These are phyloP conservation scores for Hydraecia micacea DNA, from an alignment of 2,888 invertebrate genomes.

Conservation along the genomic window DNA sequence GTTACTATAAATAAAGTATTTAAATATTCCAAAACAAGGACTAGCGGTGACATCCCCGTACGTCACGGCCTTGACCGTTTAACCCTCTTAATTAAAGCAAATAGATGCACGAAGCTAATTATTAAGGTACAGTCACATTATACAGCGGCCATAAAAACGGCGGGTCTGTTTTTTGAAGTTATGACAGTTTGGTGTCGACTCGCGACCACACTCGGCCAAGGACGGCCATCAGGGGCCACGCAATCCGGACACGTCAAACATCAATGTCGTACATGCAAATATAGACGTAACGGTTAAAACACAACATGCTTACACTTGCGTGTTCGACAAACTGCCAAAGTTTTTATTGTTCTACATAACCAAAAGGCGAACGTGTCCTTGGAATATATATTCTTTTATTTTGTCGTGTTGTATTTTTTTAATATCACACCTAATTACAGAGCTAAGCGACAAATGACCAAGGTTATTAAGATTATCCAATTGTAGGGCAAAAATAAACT, in stretches of 20 bases:
- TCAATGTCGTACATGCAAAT: constrained; percentile 64
- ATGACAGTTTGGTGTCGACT: constrained; percentile 68
- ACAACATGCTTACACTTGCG: constrained; percentile 58
- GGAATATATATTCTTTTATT: constrained; percentile 49
- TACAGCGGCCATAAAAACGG: constrained; percentile 54
- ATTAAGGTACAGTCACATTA: constrained; percentile 62
- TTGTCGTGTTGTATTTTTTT: constrained; percentile 34
- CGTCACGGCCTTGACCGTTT: constrained; percentile 68
- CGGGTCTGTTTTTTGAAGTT: constrained; percentile 49
- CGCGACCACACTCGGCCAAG: constrained; percentile 65
- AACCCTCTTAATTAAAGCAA: constrained; percentile 71
- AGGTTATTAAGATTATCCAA: constrained; percentile 50
- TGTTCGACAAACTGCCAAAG: constrained; percentile 61
- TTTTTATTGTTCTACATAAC: constrained; percentile 61
- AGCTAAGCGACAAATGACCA: constrained; percentile 20
- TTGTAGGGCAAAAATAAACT: constrained; percentile 9
- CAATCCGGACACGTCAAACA: constrained; percentile 66
- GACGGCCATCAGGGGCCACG: constrained; percentile 63
- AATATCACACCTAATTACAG: constrained; percentile 52
- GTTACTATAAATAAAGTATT: constrained; percentile 65
- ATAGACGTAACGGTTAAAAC: constrained; percentile 55
- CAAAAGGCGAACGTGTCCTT: constrained; percentile 61
- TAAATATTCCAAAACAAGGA: constrained; percentile 64
- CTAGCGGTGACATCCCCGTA: constrained; percentile 66
- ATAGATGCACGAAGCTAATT: constrained; percentile 74